Evolutionary conservation across 2,888 invertebrate species (phyloP).

Genomic region (Aspidiotus destructor): DNA sequence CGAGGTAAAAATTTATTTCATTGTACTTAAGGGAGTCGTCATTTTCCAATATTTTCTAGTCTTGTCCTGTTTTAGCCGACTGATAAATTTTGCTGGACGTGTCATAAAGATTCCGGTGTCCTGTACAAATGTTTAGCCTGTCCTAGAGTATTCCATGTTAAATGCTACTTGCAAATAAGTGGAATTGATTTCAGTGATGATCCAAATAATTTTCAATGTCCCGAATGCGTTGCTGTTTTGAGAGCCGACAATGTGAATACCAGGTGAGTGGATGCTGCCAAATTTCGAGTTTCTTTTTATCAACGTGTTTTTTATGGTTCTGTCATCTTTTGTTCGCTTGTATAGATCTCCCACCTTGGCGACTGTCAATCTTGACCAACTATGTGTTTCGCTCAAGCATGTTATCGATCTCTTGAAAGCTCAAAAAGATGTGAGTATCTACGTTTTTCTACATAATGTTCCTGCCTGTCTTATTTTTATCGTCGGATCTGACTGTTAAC

Average conservation of each 20-base stretch:
- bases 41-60: too few species aligned
- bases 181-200: background rate
- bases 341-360: conserved; percentile 22
- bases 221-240: conserved; percentile 68
- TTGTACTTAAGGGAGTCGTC: too few species aligned
- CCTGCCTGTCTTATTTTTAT: too few species aligned
- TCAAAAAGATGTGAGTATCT: conserved; percentile 21
- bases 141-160: conserved; percentile 71
- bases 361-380: conserved; percentile 28
- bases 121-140: conserved; percentile 66
- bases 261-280: conserved; percentile 44
- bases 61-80: conserved; percentile 39
- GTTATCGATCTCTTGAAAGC: conserved; percentile 9
- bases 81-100: conserved; percentile 85
- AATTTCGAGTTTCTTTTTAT: background rate
- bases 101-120: conserved; percentile 58
- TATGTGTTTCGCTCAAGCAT: conserved; percentile 21
- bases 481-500: too few species aligned
- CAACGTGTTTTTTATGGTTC: too few species aligned
- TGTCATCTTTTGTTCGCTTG: background rate
- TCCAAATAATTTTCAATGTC: conserved; percentile 47
- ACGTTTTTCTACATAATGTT: background rate
- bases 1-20: conserved; percentile 13
- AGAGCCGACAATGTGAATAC: conserved; percentile 62
- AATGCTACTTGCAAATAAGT: conserved; percentile 50